These are phyloP conservation scores for Litocranius walleri DNA, from an alignment of 2,113 vertebrate species.

Conservation along the genomic window DNA sequence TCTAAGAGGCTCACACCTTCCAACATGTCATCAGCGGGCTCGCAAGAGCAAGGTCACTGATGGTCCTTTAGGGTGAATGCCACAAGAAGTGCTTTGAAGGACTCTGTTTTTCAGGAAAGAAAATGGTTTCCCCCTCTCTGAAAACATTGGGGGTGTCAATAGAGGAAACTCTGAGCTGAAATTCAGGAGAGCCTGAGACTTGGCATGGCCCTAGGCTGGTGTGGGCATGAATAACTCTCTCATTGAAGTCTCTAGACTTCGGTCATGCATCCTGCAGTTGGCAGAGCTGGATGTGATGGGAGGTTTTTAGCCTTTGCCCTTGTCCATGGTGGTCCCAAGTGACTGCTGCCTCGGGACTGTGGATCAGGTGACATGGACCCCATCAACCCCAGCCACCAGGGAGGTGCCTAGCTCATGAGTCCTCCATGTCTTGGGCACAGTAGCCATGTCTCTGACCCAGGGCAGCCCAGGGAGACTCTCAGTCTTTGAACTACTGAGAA, in stretches of 20 bases:
- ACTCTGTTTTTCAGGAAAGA: background rate
- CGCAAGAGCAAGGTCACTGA: background rate
- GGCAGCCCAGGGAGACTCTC: too few relatives aligned
- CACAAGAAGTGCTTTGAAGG: background rate
- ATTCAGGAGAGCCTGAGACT: background rate
- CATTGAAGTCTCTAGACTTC: background rate
- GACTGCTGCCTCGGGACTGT: accelerated
- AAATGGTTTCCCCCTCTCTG: background rate
- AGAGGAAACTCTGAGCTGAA: background rate
- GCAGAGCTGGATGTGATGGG: background rate
- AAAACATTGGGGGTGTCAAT: accelerated
- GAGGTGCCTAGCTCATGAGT: accelerated
- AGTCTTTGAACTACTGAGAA: background rate
- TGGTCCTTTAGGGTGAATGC: background rate
- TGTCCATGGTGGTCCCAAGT: accelerated
- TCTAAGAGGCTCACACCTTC: background rate
- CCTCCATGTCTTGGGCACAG: background rate
- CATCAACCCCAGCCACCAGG: background rate
- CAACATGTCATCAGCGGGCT: background rate
- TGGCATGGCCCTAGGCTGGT: accelerated
- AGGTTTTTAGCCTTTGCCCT: background rate
- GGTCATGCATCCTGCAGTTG: accelerated
- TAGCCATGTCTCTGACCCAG: background rate
- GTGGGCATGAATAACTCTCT: background rate
- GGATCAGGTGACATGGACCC: background rate